phyloP scores from a whole-genome alignment of 2,888 invertebrate genomes.

The Ptychoptera albimana region DNA sequence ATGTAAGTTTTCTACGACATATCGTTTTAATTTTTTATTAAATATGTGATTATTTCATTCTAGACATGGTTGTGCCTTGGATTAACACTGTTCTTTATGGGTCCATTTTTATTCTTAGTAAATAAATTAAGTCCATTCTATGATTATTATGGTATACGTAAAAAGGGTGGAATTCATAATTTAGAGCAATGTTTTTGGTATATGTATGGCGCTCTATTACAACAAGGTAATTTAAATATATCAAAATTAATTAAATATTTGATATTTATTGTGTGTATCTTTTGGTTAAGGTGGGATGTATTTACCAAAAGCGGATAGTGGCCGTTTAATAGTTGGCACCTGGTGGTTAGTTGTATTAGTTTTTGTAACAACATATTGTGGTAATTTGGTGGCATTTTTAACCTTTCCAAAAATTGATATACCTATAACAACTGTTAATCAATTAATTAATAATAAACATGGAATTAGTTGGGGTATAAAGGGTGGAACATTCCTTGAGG shows the following conservation, averaged over 20 bases:
- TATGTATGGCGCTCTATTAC: conserved; percentile 76
- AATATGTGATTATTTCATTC: too few species aligned
- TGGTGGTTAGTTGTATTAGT: conserved; percentile 90
- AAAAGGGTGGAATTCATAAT: conserved; percentile 36
- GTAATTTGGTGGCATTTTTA: conserved; percentile 80
- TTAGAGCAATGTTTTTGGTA: conserved; percentile 39
- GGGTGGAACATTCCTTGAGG: conserved; percentile 59
- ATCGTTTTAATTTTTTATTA: neutral
- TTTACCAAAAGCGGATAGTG: conserved; percentile 71
- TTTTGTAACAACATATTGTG: conserved; percentile 80
- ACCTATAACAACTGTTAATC: conserved; percentile 50
- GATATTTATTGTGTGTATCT: neutral
- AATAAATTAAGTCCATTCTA: conserved; percentile 60
- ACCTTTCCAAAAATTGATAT: conserved; percentile 75
- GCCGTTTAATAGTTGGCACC: conserved; percentile 66
- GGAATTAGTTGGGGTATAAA: conserved; percentile 60
- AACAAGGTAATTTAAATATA: conserved; percentile 57
- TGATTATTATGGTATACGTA: conserved; percentile 39
- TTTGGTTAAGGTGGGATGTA: conserved; percentile 60
- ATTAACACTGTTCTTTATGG: conserved; percentile 55
- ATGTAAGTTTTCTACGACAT: conserved; percentile 32
- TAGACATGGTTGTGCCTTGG: conserved; percentile 74
- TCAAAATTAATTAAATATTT: neutral
- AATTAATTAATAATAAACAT: conserved; percentile 38
- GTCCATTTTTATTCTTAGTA: conserved; percentile 57